Percentiles rank a stretch among this genome's conserved stretches.
Evolutionary conservation across 2,797 vertebrate species (phyloP).

Genomic region (Lacerta viridis): DNA sequence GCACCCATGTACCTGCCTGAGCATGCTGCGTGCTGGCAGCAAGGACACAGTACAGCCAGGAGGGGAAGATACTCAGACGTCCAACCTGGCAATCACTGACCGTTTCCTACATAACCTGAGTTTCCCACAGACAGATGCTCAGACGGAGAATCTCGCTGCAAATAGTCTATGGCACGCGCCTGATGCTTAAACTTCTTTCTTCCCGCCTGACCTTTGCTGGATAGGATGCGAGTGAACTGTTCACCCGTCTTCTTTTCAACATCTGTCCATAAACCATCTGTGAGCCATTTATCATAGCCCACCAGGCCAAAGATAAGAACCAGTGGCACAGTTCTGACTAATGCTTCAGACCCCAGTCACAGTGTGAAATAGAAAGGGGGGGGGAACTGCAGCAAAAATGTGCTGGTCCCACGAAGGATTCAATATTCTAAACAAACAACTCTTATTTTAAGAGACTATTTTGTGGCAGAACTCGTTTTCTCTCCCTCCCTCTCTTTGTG

Average conservation of each 20-base stretch:
- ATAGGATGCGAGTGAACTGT: background rate
- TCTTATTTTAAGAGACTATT: conserved; percentile 36
- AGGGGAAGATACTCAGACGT: too few relatives aligned
- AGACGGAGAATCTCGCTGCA: background rate
- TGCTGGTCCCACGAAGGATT: conserved; percentile 9
- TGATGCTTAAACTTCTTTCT: background rate
- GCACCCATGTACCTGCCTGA: background rate
- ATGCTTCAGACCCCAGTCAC: background rate
- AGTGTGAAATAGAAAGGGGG: background rate
- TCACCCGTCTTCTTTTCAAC: background rate
- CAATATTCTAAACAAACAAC: conserved; percentile 15
- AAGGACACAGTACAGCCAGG: background rate
- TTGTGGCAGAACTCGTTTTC: conserved; percentile 4
- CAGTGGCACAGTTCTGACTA: background rate
- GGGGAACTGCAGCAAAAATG: background rate
- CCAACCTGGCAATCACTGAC: background rate
- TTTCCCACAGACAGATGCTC: background rate
- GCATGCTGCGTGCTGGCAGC: background rate
- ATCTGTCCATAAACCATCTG: background rate
- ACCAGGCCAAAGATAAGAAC: background rate
- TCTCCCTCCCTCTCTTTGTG: background rate
- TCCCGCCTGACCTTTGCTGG: background rate
- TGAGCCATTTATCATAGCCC: background rate
- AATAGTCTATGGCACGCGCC: background rate
- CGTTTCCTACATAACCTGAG: background rate